Evolutionary conservation across 2,113 vertebrate genomes (phyloP), one percentile per base, ranked within the genome.

Genomic region (Datnioides undecimradiatus): DNA sequence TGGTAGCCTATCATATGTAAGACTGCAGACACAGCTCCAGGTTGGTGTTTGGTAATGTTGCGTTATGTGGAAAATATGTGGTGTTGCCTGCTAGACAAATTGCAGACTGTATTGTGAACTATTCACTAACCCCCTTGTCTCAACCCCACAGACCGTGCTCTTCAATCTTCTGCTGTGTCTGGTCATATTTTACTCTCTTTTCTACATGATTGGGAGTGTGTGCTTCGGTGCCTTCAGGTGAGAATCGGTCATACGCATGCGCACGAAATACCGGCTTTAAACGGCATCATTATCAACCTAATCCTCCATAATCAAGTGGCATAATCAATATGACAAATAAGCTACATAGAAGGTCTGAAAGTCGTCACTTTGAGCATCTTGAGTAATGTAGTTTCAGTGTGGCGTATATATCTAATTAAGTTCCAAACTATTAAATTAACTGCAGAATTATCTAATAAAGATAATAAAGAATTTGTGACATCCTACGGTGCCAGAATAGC

Each of bases 151-250:
- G 96, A 93, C 92, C 65, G 91, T 96, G 79, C 83, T 97, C 63
- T 46, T 93, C 85, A 96, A 96, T 40, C 86, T 96, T 71, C 84
- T 96, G 73, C 77, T 95, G 38, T 96, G 96, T 82, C 77, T 94
- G 80, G 21, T 93, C 82, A 93, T 96, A 84, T 96, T 97, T 92
- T 96, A 96, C 78, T 85, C 92, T 9, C 88, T 96, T 25, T 96
- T 95, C 85, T 97, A 95, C 11, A 89, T 94, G 91, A 93, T 96
- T 46, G 95, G 95, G 8, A 95, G 95, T 1, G 75, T 95, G 57
- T 96, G 95, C 82, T 96, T 95, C 14, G 89, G 94, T 77, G 90
- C 78, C 31, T 95, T 96, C 93, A 93, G 91, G 96, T 97, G 90
- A 94, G 94, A 80, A 38, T 25, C 68, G 10, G 19, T 23, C 6